Evolutionary conservation across 2,797 vertebrate genomes (phyloP).

Genomic region (Chiroxiphia lanceolata): DNA sequence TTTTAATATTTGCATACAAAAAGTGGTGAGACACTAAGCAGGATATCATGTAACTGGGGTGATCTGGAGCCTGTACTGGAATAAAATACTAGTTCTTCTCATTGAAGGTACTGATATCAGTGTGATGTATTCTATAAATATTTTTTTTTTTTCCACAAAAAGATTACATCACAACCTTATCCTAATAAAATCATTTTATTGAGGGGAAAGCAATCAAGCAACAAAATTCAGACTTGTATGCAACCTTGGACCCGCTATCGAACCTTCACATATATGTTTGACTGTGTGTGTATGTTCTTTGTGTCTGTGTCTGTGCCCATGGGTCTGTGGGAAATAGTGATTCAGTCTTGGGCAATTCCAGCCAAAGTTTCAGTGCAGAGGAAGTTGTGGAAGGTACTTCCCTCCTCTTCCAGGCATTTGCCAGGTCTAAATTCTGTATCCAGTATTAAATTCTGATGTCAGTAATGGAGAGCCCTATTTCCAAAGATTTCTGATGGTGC

Average conservation of each 20-base stretch:
- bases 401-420: neutral
- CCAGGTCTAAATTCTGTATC: neutral
- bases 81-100: rapidly evolving
- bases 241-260: rapidly evolving
- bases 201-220: neutral
- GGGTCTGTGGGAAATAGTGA: neutral
- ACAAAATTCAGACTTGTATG: neutral
- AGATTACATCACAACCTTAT: neutral
- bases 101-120: rapidly evolving
- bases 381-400: neutral
- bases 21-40: neutral
- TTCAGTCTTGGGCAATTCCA: neutral
- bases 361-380: neutral
- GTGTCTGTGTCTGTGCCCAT: rapidly evolving
- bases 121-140: neutral
- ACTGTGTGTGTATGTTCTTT: neutral
- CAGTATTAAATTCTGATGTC: neutral
- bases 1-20: rapidly evolving
- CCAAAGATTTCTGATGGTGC: slow-evolving; percentile 66
- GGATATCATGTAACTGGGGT: neutral
- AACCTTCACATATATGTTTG: neutral
- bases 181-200: neutral
- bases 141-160: neutral
- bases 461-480: slow-evolving; percentile 18
- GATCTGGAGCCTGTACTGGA: neutral